A percentile compares a stretch with the other conserved stretches of the same genome.
phyloP scores from a whole-genome alignment of 2,113 vertebrate genomes.

The Noctilio leporinus region DNA sequence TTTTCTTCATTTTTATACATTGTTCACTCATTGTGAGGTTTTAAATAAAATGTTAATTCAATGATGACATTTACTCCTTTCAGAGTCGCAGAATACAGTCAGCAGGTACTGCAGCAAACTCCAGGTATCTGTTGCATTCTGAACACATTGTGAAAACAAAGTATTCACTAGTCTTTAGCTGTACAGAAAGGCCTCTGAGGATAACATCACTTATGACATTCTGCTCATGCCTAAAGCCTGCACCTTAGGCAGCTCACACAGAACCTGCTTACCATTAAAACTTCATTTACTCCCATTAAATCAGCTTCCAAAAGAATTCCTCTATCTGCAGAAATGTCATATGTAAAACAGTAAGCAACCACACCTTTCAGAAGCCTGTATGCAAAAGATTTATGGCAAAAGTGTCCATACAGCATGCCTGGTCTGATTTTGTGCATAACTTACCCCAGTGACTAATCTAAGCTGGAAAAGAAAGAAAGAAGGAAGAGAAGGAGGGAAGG shows the following conservation, averaged over 20 bases:
- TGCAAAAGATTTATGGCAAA: not conserved
- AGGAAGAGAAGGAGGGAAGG: not conserved
- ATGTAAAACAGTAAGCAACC: not conserved
- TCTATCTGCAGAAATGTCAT: not conserved
- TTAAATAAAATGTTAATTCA: conserved; percentile 18
- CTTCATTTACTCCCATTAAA: conserved; percentile 17
- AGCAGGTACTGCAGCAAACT: not conserved
- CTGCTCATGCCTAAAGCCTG: not conserved
- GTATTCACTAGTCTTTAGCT: not conserved
- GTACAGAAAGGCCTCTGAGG: not conserved
- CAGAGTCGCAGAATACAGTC: not conserved
- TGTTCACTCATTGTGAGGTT: not conserved
- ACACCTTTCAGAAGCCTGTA: not conserved
- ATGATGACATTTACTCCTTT: not conserved
- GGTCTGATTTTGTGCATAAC: not conserved
- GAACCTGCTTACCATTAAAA: conserved; percentile 3
- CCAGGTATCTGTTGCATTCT: not conserved
- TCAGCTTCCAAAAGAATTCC: conserved; percentile 1
- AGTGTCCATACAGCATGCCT: not conserved
- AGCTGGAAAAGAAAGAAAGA: not conserved
- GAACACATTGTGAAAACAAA: not conserved
- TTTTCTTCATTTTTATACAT: not conserved
- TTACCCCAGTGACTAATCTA: not conserved
- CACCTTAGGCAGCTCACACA: not conserved
- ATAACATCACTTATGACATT: not conserved